Evolutionary conservation across 2,888 invertebrate species (phyloP), one percentile per base, ranked within the genome.

Genomic region (Lasioglossum morio): DNA sequence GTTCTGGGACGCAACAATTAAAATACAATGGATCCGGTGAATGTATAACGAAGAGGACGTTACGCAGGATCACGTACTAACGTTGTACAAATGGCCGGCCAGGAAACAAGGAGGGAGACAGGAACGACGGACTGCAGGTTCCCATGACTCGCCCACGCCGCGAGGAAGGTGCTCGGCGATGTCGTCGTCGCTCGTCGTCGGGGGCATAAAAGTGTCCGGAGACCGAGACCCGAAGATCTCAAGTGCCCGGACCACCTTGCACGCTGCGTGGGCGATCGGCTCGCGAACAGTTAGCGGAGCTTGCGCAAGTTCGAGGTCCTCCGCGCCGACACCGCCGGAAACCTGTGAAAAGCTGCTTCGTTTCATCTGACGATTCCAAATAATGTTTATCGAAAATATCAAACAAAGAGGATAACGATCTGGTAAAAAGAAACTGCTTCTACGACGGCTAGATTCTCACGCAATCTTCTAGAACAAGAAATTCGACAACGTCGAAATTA

Each of bases 131-230:
- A 90, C 84, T 85, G 90, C 89, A 91, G 91, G 90, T 93, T 93
- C 92, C 92, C 92, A 92, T 92, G 92, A 86, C 87, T 91, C 94
- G 93, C 94, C 94, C 93, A 94, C 94, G 93, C 92, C 79, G 87
- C 63, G 86, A 86, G 87, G 92, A 93, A 92, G 92, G 92, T 92
- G 92, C 92, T 91, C 91, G 91, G 89, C 91, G 93, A 93, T 92
- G 93, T 94, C 93, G 93, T 93, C 92, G 93, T 94, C 93, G 93
- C 92, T 93, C 92, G 93, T 92, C 92, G 93, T 92, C 93, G 92
- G 92, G 92, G 92, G 93, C 94, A 94, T 94, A 94, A 94, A 94
- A 94, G 94, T 94, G 94, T 94, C 94, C 87, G 74, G 84, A 80
- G 88, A 87, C 84, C 91, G 85, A 91, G 92, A 90, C 91, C 91